Conservation (phyloP, 2,888 invertebrate genomes). For the Tinea trinotella region DNA sequence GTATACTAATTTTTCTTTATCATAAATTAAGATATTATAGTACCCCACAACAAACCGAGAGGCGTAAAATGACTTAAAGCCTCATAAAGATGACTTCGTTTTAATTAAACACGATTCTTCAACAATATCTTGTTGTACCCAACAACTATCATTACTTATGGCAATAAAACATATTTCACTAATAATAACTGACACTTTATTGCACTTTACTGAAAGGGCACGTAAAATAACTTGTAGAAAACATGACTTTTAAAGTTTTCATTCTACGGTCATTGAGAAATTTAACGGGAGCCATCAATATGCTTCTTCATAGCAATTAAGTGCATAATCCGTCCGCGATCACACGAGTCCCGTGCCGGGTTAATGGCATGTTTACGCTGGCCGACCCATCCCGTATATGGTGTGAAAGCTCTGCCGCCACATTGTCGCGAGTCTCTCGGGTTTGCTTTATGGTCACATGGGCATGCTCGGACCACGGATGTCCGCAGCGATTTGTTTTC, state of each 20-base stretch:
- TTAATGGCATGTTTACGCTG: constrained; percentile 59
- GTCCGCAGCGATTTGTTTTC: constrained; percentile 14
- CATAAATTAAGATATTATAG: neutral
- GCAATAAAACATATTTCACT: neutral
- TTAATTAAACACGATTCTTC: neutral
- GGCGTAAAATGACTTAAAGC: neutral
- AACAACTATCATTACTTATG: neutral
- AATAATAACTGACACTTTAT: neutral
- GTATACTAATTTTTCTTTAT: neutral
- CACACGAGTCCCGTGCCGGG: constrained; percentile 44
- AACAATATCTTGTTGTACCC: neutral
- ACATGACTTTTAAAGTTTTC: constrained; percentile 3
- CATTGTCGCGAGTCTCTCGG: constrained; percentile 55
- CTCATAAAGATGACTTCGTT: neutral
- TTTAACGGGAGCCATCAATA: constrained; percentile 32
- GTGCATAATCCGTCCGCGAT: constrained; percentile 47
- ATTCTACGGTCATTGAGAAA: neutral
- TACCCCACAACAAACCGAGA: neutral
- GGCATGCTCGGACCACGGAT: constrained; percentile 23
- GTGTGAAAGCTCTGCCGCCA: constrained; percentile 57
- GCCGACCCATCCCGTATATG: constrained; percentile 48
- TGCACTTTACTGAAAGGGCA: neutral
- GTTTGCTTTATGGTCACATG: constrained; percentile 42
- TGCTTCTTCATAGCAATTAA: constrained; percentile 25
- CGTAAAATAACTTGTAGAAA: neutral